Percentiles rank a stretch among this genome's conserved stretches.
These are phyloP conservation scores for Lasioglossum zephyrum DNA, from an alignment of 2,888 invertebrate species.

Conservation along the genomic window DNA sequence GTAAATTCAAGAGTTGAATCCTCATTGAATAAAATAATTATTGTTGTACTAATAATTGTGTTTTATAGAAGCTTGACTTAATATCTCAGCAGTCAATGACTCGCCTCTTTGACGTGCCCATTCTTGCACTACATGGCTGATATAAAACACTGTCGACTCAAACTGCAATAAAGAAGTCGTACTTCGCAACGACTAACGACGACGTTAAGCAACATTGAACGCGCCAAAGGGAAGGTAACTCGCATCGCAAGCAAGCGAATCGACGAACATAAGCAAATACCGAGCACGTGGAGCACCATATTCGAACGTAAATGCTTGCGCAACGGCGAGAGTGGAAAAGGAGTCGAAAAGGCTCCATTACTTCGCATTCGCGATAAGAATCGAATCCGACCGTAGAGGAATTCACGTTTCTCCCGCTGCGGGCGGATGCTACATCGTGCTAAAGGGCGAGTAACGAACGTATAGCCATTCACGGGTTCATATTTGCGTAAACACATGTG, in stretches of 20 bases:
- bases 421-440: background rate
- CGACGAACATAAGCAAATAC: background rate
- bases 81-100: too few relatives aligned
- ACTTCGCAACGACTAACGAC: background rate
- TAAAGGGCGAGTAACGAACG: conserved; percentile 40
- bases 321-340: background rate
- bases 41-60: too few relatives aligned
- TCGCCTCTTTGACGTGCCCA: too few relatives aligned
- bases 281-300: background rate
- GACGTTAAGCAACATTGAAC: background rate
- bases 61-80: too few relatives aligned
- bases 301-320: background rate
- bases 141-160: too few relatives aligned
- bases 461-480: conserved; percentile 51
- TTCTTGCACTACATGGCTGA: too few relatives aligned
- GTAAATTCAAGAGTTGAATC: background rate
- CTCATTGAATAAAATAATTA: too few relatives aligned
- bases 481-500: conserved; percentile 8
- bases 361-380: conserved; percentile 2
- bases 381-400: background rate
- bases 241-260: background rate
- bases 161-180: background rate
- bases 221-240: background rate
- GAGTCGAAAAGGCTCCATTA: conserved; percentile 2
- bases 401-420: background rate